A percentile compares a stretch with the other conserved stretches of the same genome.
Conservation (phyloP, 2,113 vertebrate genomes). For the Cryptotis parvus region DNA sequence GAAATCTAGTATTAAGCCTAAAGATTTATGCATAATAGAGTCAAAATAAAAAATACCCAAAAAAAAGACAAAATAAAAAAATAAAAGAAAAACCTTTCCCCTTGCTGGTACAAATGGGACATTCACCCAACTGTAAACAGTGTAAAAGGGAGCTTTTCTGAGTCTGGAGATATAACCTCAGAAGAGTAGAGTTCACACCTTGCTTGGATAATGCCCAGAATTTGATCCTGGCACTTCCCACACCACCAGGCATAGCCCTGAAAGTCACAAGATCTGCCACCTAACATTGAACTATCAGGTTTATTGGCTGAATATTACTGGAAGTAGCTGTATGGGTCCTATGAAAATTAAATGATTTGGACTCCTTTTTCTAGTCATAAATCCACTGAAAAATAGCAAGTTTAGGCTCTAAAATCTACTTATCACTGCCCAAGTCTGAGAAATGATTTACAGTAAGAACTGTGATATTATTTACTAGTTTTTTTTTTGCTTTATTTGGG, state of each 20-base stretch:
- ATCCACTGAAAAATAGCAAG: constrained; percentile 12
- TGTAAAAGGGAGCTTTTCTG: background rate
- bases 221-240: no score
- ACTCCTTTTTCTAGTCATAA: constrained; percentile 6
- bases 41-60: background rate
- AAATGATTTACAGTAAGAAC: constrained; percentile 39
- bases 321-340: no score
- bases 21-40: constrained; percentile 32
- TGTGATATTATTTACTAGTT: constrained; percentile 10
- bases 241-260: no score
- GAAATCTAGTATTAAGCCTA: constrained; percentile 48
- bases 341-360: background rate
- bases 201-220: no score
- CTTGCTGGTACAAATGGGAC: constrained; percentile 15
- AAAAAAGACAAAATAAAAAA: no score
- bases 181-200: no score
- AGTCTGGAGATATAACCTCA: no score
- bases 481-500: no score
- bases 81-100: constrained; percentile 50
- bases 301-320: no score
- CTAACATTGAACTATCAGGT: background rate
- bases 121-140: background rate
- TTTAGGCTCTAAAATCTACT: constrained; percentile 9
- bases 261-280: no score
- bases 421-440: background rate